These are phyloP conservation scores for Chelonia mydas DNA, from an alignment of 2,797 vertebrate genomes.

Conservation along the genomic window DNA sequence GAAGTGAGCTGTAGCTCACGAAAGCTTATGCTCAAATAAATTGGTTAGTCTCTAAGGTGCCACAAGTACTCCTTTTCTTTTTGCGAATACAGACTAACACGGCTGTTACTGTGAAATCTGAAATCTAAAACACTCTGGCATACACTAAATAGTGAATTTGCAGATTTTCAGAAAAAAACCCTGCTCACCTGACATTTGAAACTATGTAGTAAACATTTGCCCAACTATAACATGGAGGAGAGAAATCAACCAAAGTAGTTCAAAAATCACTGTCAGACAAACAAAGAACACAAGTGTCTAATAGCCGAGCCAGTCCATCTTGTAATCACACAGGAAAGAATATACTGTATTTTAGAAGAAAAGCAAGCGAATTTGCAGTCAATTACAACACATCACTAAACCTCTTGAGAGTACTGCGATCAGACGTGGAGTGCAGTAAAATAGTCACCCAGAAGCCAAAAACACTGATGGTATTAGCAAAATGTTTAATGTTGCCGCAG, in stretches of 20 bases:
- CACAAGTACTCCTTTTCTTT: too few relatives aligned
- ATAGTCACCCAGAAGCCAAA: conserved; percentile 54
- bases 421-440: conserved; percentile 61
- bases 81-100: too few relatives aligned
- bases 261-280: conserved; percentile 68
- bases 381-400: conserved; percentile 31
- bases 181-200: neutral
- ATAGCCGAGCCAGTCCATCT: conserved; percentile 57
- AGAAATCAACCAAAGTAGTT: conserved; percentile 62
- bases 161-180: neutral
- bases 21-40: too few relatives aligned
- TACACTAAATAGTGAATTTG: neutral
- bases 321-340: conserved; percentile 54
- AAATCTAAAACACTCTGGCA: neutral
- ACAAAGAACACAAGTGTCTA: conserved; percentile 50
- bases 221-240: conserved; percentile 31
- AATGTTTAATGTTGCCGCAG: conserved; percentile 59
- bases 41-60: too few relatives aligned
- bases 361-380: conserved; percentile 67
- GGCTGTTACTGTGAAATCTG: too few relatives aligned
- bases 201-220: conserved; percentile 10
- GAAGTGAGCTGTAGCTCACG: too few relatives aligned
- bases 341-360: conserved; percentile 59
- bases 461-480: conserved; percentile 33
- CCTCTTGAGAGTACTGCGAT: conserved; percentile 50